phyloP scores from a whole-genome alignment of 2,113 vertebrate genomes.

The Mixornis gularis region DNA sequence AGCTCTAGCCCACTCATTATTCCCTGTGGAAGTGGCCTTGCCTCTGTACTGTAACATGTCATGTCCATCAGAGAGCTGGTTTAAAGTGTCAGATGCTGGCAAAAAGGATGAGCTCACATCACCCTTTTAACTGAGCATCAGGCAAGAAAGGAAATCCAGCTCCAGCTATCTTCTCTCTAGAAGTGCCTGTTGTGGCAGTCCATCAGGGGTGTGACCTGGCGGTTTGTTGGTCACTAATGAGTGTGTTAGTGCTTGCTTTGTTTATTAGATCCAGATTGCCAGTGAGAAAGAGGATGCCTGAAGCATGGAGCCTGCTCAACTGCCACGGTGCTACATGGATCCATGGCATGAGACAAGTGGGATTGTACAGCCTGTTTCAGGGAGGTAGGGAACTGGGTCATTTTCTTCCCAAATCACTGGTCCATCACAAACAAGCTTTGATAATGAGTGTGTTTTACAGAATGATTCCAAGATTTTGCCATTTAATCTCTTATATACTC shows the following conservation, averaged over 20 bases:
- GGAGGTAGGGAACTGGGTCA: background rate
- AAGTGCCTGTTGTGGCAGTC: background rate
- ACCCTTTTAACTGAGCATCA: background rate
- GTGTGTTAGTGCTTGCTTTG: background rate
- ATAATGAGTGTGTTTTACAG: background rate
- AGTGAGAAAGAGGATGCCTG: background rate
- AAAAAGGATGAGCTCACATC: background rate
- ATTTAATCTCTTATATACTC: background rate
- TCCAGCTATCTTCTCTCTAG: background rate
- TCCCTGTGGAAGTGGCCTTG: background rate
- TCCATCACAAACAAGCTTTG: background rate
- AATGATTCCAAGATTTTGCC: background rate
- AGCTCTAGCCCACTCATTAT: background rate
- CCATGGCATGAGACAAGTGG: background rate
- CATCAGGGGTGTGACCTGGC: background rate
- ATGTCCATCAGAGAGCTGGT: background rate
- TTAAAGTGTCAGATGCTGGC: background rate
- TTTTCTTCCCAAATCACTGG: background rate
- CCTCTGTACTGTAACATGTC: background rate
- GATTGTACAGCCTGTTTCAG: background rate
- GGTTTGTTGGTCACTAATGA: background rate
- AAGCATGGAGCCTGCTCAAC: background rate
- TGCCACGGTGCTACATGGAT: accelerated
- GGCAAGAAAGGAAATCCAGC: background rate
- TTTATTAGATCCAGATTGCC: background rate